Percentiles rank a stretch among this genome's conserved stretches.
Conservation (phyloP, 2,113 vertebrate species). For the Plotosus lineatus region DNA sequence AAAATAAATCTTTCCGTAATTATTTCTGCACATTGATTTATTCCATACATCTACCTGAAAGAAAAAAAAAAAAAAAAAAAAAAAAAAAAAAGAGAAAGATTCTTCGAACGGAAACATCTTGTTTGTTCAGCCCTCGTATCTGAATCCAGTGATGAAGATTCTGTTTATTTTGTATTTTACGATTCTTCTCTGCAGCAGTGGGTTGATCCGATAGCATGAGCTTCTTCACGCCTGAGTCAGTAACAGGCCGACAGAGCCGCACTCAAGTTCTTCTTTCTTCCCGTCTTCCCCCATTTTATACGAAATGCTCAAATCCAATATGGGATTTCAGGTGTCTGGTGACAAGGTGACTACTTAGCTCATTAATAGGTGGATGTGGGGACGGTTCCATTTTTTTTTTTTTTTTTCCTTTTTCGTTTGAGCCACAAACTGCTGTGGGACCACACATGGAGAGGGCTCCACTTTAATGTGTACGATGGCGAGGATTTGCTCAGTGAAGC, state of each 20-base stretch:
- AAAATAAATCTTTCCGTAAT: slow-evolving; percentile 37
- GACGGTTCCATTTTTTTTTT: slow-evolving; percentile 54
- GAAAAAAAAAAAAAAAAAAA: not conserved
- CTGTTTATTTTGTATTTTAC: slow-evolving; percentile 51
- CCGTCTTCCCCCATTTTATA: not conserved
- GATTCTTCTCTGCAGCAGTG: not conserved
- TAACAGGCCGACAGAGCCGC: slow-evolving; percentile 31
- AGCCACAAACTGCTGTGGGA: slow-evolving; percentile 51
- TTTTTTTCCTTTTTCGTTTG: not conserved
- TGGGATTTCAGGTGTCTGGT: slow-evolving; percentile 43
- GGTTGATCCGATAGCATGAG: not conserved
- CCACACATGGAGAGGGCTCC: slow-evolving; percentile 66
- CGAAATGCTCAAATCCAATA: slow-evolving; percentile 34
- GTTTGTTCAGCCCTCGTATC: slow-evolving; percentile 61
- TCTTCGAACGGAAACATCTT: not conserved
- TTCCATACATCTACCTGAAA: slow-evolving; percentile 34
- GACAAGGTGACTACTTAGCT: slow-evolving; percentile 37
- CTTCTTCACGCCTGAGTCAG: slow-evolving; percentile 28
- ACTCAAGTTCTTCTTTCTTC: slow-evolving; percentile 12
- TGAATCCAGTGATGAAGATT: slow-evolving; percentile 69
- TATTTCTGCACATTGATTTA: slow-evolving; percentile 40
- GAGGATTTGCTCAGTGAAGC: slow-evolving; percentile 73
- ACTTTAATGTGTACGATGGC: slow-evolving; percentile 54
- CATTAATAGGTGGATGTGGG: slow-evolving; percentile 48
- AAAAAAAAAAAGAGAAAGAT: not conserved